phyloP scores from a whole-genome alignment of 2,888 invertebrate genomes.

The Gerris lacustris region DNA sequence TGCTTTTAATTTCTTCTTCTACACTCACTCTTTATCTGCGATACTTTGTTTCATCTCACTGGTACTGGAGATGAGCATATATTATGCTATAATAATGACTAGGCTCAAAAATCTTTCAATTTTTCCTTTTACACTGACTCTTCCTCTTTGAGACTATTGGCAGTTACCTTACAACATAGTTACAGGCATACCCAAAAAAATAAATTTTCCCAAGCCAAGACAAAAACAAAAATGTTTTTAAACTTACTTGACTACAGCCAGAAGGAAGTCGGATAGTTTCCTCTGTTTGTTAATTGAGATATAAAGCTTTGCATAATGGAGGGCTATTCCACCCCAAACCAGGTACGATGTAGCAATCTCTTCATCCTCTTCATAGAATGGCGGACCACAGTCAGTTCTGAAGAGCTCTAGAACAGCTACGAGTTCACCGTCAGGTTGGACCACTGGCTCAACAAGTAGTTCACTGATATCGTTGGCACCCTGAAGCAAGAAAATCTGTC shows the following conservation, averaged over 20 bases:
- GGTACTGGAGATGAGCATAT: no score
- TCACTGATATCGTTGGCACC: slow-evolving; percentile 32
- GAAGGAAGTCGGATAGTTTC: slow-evolving; percentile 60
- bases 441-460: slow-evolving; percentile 49
- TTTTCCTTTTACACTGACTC: no score
- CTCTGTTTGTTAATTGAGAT: slow-evolving; percentile 56
- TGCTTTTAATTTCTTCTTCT: no score
- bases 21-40: no score
- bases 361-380: slow-evolving; percentile 55
- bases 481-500: slow-evolving; percentile 11
- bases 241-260: slow-evolving; percentile 67
- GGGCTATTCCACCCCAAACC: slow-evolving; percentile 56
- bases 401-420: slow-evolving; percentile 57
- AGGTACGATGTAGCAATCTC: slow-evolving; percentile 53
- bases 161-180: no score
- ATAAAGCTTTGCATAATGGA: slow-evolving; percentile 57
- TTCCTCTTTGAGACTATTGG: no score
- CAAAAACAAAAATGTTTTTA: no score
- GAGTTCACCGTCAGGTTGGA: slow-evolving; percentile 49
- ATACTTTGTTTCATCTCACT: no score
- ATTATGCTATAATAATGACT: no score
- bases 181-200: no score
- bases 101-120: no score
- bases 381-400: slow-evolving; percentile 41
- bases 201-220: no score